Conservation (phyloP, 2,797 vertebrate species). For the Microtus obscurus region DNA sequence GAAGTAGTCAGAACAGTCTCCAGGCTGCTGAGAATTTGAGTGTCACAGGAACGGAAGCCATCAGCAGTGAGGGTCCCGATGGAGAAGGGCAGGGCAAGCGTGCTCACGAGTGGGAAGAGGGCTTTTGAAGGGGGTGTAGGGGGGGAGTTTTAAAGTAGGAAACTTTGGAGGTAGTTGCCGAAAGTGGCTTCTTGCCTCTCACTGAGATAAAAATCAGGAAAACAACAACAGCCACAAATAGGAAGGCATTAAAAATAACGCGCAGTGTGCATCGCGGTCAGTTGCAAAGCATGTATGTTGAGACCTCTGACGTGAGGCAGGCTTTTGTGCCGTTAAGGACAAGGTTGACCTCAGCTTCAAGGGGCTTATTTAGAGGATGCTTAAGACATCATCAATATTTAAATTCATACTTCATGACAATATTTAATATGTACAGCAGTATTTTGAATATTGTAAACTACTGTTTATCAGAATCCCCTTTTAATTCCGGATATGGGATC, state of each 20-base stretch:
- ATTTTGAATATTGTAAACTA: not conserved
- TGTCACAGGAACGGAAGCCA: not conserved
- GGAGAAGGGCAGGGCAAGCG: not conserved
- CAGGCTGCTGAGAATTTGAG: not conserved
- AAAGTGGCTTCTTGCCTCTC: conserved; percentile 33
- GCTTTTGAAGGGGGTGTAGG: not conserved
- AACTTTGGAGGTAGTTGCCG: not conserved
- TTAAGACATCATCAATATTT: not conserved
- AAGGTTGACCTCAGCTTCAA: not conserved
- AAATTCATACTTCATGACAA: not conserved
- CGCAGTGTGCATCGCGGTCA: not conserved
- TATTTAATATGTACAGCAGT: not conserved
- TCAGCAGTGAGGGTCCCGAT: not conserved
- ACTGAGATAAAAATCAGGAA: not conserved
- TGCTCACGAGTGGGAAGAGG: not conserved
- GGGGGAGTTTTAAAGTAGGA: not conserved
- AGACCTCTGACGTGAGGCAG: not conserved
- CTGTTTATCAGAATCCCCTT: not conserved
- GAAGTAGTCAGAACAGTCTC: not conserved
- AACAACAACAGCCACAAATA: not conserved
- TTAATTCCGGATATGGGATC: not conserved
- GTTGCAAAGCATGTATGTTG: not conserved
- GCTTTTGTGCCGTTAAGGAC: not conserved
- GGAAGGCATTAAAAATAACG: not conserved
- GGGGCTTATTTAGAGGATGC: not conserved